phyloP scores from a whole-genome alignment of 2,113 vertebrate genomes.

The Phainopepla nitens region DNA sequence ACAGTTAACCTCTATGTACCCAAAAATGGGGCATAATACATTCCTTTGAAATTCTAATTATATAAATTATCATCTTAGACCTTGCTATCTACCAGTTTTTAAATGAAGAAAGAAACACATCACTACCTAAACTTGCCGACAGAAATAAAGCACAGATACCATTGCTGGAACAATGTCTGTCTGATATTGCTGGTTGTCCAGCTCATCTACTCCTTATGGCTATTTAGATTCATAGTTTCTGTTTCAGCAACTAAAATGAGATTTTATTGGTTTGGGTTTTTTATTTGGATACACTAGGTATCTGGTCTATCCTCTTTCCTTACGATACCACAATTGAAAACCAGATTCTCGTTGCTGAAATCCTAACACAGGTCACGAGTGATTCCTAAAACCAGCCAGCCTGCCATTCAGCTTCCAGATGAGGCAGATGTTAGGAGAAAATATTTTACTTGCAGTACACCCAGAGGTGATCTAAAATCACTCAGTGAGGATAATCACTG shows the following conservation, averaged over 20 bases:
- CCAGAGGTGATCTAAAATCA: background rate
- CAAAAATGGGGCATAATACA: background rate
- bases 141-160: background rate
- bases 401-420: background rate
- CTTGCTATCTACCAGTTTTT: background rate
- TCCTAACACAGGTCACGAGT: background rate
- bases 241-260: background rate
- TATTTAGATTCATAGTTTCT: background rate
- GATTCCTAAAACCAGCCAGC: background rate
- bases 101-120: background rate
- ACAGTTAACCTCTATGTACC: background rate
- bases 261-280: background rate
- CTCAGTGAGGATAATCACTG: background rate
- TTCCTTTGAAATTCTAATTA: background rate
- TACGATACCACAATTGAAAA: background rate
- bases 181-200: background rate
- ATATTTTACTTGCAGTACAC: background rate
- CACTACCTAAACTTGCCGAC: rapidly evolving
- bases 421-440: background rate
- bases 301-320: background rate
- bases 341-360: background rate
- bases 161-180: background rate
- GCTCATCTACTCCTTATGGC: background rate
- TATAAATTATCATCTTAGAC: background rate
- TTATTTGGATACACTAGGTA: background rate